Conservation (phyloP, 2,888 invertebrate species). For the Mythimna loreyi region DNA sequence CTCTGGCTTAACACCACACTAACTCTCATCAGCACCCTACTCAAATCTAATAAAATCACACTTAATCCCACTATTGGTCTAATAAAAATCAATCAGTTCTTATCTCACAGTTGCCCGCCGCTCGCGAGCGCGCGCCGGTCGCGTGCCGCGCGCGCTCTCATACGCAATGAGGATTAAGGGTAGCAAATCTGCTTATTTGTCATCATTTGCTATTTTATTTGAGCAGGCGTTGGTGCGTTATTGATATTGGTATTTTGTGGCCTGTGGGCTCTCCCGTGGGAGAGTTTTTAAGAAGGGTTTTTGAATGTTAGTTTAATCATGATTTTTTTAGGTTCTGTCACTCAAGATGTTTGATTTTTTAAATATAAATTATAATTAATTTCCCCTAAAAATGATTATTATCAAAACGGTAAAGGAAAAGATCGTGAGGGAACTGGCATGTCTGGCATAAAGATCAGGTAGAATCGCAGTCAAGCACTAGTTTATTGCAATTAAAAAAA, state of each 20-base stretch:
- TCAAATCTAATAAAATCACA: constrained; percentile 50
- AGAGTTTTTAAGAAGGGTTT: constrained; percentile 7
- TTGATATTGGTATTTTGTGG: constrained; percentile 37
- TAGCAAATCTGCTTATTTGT: constrained; percentile 64
- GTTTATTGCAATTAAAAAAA: no score
- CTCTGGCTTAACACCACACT: constrained; percentile 22
- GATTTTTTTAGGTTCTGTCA: neutral
- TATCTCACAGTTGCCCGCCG: constrained; percentile 44
- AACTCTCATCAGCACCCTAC: constrained; percentile 9
- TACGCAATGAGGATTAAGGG: constrained; percentile 50
- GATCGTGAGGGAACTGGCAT: no score
- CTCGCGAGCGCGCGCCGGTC: constrained; percentile 35
- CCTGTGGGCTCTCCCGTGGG: constrained; percentile 5
- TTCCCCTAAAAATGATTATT: no score
- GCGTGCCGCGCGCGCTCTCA: constrained; percentile 51
- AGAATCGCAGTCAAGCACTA: no score
- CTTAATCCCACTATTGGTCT: constrained; percentile 48
- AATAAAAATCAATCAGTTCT: constrained; percentile 65
- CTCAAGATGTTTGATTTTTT: neutral
- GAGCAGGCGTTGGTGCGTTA: constrained; percentile 50
- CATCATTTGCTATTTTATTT: constrained; percentile 64
- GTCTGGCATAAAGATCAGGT: no score
- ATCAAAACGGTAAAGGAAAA: no score
- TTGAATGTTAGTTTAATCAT: neutral
- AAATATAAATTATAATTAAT: no score